Percentiles rank a stretch among this genome's conserved stretches.
Conservation (phyloP, 2,113 vertebrate genomes). For the Herpailurus yagouaroundi region DNA sequence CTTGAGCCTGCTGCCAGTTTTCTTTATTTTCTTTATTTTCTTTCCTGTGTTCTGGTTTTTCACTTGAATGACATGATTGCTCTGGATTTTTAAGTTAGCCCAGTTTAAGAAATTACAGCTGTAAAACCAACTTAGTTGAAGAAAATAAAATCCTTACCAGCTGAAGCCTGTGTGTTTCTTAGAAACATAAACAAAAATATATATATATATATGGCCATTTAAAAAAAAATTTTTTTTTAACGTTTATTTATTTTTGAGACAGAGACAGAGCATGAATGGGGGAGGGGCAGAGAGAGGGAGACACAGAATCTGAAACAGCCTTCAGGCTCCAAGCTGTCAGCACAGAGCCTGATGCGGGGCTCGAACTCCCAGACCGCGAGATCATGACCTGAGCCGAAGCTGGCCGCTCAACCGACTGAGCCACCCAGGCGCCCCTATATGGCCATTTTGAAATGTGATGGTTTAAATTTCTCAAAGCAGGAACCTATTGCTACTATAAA, state of each 20-base stretch:
- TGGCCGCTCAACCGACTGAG: too few species aligned
- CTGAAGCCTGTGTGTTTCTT: not conserved
- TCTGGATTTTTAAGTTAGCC: conserved; percentile 15
- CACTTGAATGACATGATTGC: not conserved
- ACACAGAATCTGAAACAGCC: too few species aligned
- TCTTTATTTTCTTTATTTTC: not conserved
- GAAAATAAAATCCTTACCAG: not conserved
- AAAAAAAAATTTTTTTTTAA: too few species aligned
- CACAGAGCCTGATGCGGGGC: too few species aligned
- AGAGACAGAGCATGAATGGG: too few species aligned
- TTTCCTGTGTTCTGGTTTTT: not conserved
- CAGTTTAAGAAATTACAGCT: not conserved
- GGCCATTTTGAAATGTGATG: not conserved
- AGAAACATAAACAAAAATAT: not conserved
- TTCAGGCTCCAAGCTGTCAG: too few species aligned
- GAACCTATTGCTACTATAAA: not conserved
- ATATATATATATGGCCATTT: not conserved
- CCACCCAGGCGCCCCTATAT: too few species aligned
- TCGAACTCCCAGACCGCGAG: too few species aligned
- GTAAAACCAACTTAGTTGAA: not conserved
- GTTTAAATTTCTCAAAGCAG: not conserved
- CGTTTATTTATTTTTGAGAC: too few species aligned
- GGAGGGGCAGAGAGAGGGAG: too few species aligned
- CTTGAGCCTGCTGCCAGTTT: not conserved
- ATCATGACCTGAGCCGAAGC: too few species aligned